These are phyloP conservation scores for Rhinoraja longicauda DNA, from an alignment of 2,797 vertebrate species.

Conservation along the genomic window DNA sequence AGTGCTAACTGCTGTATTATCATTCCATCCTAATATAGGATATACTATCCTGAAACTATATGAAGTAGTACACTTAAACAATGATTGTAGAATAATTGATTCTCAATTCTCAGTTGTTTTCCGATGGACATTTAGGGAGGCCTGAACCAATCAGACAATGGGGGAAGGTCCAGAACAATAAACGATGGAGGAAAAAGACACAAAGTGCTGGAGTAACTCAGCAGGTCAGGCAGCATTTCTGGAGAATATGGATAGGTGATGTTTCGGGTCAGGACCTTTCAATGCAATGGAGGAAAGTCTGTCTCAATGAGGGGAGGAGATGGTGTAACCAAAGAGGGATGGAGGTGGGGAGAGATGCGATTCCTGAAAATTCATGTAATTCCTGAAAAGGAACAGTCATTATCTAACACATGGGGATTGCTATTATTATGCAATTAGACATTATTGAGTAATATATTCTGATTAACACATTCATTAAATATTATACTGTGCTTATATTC, in stretches of 20 bases:
- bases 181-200: not conserved
- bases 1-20: too few relatives aligned
- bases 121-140: not conserved
- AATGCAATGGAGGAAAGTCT: not conserved
- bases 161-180: too few relatives aligned
- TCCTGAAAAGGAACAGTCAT: not conserved
- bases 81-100: not conserved
- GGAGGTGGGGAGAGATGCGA: not conserved
- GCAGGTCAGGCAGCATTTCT: too few relatives aligned
- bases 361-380: not conserved
- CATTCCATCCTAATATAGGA: not conserved
- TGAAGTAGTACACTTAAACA: not conserved
- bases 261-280: too few relatives aligned
- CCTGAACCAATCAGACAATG: not conserved
- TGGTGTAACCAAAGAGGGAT: not conserved
- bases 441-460: not conserved
- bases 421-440: not conserved
- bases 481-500: not conserved
- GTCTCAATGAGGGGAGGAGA: not conserved
- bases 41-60: not conserved
- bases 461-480: not conserved
- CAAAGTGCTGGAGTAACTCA: too few relatives aligned
- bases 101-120: not conserved
- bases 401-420: not conserved
- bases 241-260: too few relatives aligned